Conservation (phyloP, 2,888 invertebrate genomes). For the Sarcophaga rosellei region DNA sequence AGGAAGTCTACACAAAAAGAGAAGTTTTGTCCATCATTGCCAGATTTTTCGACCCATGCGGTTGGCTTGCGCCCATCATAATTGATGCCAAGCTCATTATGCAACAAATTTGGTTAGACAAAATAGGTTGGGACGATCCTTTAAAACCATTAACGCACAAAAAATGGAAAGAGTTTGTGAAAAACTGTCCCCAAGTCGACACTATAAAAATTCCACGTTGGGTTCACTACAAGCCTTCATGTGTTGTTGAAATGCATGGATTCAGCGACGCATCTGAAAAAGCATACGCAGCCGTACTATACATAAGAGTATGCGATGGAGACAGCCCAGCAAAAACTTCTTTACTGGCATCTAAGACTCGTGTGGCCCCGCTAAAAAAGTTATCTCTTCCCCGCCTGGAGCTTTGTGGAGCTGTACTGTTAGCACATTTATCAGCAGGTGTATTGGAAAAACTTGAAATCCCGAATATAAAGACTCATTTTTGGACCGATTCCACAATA, state of each 20-base stretch:
- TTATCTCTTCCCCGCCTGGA: no score
- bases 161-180: neutral
- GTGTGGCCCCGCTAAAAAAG: neutral
- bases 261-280: no score
- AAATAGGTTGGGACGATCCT: no score
- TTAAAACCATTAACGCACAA: neutral
- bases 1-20: neutral
- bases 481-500: constrained; percentile 12
- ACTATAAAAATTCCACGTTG: constrained; percentile 1
- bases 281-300: neutral
- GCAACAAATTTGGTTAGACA: neutral
- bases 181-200: neutral
- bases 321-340: neutral
- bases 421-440: no score
- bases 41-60: neutral
- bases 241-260: neutral
- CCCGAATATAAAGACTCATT: neutral
- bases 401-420: no score
- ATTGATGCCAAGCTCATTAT: constrained; percentile 6
- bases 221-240: neutral
- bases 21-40: neutral
- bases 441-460: neutral
- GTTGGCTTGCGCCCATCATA: constrained; percentile 12
- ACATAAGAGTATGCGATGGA: neutral
- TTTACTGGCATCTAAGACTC: neutral